Evolutionary conservation across 2,888 invertebrate genomes (phyloP), one percentile per base, ranked within the genome.

Genomic region (Epirrita christyi): DNA sequence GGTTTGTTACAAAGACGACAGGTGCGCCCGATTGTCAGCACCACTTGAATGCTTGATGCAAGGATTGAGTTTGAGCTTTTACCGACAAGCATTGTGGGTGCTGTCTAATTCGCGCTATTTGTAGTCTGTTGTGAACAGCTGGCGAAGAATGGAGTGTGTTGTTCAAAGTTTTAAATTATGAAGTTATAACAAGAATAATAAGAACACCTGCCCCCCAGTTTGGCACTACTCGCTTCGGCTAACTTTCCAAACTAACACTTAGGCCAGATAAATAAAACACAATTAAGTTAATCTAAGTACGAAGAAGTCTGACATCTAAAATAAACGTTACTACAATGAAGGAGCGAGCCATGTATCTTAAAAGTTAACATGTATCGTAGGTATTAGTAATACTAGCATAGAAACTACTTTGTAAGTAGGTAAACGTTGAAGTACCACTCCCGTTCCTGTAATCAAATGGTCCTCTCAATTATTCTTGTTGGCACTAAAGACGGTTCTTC

Each of bases 41-140:
- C 80, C 81, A 82, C 87, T 88, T 82, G 88, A 89, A 90, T 88
- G 83, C 81, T 76, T 87, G 86, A 88, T 87, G 87, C 77, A 75
- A 79, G 81, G 80, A 78, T 83, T 80, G 78, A 83, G 84, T 86
- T 84, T 83, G 79, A 81, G 86, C 88, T 86, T 82, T 85, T 81
- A 85, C 76, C 74, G 74, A 66, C 67, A 29, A 47, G 28, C 0
- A 43, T 28, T 27, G 41, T 11, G 43, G 34, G 21, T 21, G 21
- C 21, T 42, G 13, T 34, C 40, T 53, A 48, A 59, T 46, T 46
- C 49, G 11, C 34, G 38, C 32, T 29, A 48, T 52, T 53, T 43
- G 28, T 36, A 53, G 13, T 49, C 46, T 41, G 43, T 11, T 40
- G 21, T 2, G 9, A 32, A 32, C 32, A 32, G 21, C 21, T 51